Percentiles rank a stretch among this genome's conserved stretches.
Conservation (phyloP, 2,888 invertebrate genomes). For the Eupithecia centaureata region DNA sequence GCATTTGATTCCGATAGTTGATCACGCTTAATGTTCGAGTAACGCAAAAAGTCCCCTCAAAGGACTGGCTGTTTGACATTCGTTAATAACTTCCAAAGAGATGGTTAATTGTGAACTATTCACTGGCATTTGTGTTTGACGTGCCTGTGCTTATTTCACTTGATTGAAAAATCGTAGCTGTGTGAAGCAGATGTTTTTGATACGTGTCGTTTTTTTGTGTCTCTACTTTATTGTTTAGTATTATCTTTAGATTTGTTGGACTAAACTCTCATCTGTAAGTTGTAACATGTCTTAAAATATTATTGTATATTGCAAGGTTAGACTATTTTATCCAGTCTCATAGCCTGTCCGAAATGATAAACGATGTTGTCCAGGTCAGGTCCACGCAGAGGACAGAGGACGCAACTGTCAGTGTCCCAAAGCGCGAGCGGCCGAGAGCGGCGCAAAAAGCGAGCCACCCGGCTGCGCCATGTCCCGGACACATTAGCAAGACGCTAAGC, state of each 20-base stretch:
- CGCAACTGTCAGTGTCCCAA: neutral
- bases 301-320: neutral
- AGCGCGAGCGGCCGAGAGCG: constrained; percentile 14
- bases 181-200: neutral
- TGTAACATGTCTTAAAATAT: neutral
- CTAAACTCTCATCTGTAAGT: neutral
- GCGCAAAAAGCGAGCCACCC: constrained; percentile 32
- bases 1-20: constrained; percentile 56
- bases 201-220: neutral
- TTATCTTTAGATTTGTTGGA: neutral
- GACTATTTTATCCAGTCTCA: neutral
- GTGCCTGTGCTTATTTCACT: neutral
- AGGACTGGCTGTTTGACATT: constrained; percentile 22
- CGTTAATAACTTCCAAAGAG: constrained; percentile 25
- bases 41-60: constrained; percentile 23
- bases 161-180: constrained; percentile 14
- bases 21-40: constrained; percentile 40
- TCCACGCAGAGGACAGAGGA: too few relatives aligned
- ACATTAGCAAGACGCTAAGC: constrained; percentile 38
- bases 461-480: constrained; percentile 16
- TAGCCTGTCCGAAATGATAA: neutral
- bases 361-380: constrained; percentile 8
- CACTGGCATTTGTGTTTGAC: constrained; percentile 28
- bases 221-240: neutral
- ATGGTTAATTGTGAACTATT: constrained; percentile 24